These are phyloP conservation scores for Dissostichus mawsoni DNA, from an alignment of 2,113 vertebrate genomes.

Conservation along the genomic window DNA sequence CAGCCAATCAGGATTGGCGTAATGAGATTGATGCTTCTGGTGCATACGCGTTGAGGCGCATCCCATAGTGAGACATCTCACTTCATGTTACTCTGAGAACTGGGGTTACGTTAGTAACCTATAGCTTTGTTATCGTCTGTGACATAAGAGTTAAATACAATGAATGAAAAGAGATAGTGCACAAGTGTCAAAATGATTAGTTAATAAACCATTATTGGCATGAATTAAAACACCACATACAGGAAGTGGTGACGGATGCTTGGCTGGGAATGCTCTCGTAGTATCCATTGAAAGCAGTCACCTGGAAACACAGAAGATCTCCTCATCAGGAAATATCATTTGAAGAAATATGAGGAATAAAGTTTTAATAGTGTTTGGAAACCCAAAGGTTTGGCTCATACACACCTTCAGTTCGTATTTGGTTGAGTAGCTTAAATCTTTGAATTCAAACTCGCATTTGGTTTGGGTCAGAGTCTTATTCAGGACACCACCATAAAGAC, in stretches of 20 bases:
- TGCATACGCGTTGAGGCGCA: too few relatives aligned
- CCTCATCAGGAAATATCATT: background rate
- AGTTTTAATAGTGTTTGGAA: background rate
- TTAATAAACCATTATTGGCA: too few relatives aligned
- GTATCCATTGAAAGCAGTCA: background rate
- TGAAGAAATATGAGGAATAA: background rate
- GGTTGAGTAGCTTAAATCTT: constrained; percentile 83
- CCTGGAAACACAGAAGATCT: constrained; percentile 41
- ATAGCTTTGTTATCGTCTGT: constrained; percentile 90
- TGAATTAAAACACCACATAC: constrained; percentile 48
- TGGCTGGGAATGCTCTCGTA: accelerated
- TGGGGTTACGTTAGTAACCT: too few relatives aligned
- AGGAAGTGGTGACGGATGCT: accelerated
- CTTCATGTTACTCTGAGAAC: too few relatives aligned
- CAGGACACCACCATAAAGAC: accelerated
- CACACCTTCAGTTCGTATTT: constrained; percentile 81
- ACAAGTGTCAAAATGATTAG: background rate
- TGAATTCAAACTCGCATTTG: constrained; percentile 18
- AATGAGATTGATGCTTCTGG: too few relatives aligned
- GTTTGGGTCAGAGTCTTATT: accelerated
- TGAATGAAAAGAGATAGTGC: background rate
- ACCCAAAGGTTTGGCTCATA: background rate
- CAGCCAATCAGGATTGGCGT: too few relatives aligned
- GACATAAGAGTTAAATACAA: constrained; percentile 20
- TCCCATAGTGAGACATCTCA: too few relatives aligned